Percentiles rank a stretch among this genome's conserved stretches.
Conservation (phyloP, 2,113 vertebrate genomes). For the Phaethon lepturus region DNA sequence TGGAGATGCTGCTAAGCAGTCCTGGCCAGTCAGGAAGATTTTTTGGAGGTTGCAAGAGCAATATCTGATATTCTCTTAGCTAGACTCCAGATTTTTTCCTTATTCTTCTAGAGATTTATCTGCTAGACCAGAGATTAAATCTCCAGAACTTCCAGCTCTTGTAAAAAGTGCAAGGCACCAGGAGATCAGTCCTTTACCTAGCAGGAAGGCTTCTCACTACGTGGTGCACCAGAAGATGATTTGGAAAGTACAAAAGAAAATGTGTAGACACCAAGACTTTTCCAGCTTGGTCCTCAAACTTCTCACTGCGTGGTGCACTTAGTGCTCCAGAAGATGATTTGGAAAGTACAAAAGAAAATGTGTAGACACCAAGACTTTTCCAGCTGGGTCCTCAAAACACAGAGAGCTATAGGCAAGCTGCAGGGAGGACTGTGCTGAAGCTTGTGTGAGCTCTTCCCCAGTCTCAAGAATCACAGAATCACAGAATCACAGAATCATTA, state of each 20-base stretch:
- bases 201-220: not conserved
- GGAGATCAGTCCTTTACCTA: not conserved
- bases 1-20: not conserved
- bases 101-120: not conserved
- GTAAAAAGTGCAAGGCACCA: not conserved
- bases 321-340: not conserved
- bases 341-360: not conserved
- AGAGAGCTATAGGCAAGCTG: not conserved
- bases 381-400: not conserved
- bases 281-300: not conserved
- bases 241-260: not conserved
- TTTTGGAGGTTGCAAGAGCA: not conserved
- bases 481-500: too few species aligned
- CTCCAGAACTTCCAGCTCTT: not conserved
- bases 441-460: rapidly evolving
- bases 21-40: rapidly evolving
- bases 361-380: not conserved
- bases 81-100: not conserved
- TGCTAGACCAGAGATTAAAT: not conserved
- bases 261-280: not conserved
- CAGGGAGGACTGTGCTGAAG: not conserved
- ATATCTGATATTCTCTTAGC: not conserved
- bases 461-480: not conserved
- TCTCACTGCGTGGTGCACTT: not conserved
- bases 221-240: not conserved